Evolutionary conservation across 1,140 invertebrate genomes (phyloP), one percentile per base, ranked within the genome.

Genomic region (Ceratina calcarata): DNA sequence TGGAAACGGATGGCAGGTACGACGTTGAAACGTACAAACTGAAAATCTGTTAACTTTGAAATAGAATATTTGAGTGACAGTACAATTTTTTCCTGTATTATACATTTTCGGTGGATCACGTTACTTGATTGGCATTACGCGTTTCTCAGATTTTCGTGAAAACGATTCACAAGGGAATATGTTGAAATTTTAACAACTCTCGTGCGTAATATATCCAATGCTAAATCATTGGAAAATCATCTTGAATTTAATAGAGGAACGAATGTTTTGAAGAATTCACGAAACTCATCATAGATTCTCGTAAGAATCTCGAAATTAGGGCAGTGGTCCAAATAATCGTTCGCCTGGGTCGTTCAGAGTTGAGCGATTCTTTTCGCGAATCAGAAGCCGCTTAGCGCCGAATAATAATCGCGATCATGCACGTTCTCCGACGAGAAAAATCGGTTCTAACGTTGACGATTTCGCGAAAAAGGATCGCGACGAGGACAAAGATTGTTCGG

Each of bases 381-480:
- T 1, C 15, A 32, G 4, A 10, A 7, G 20, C 15, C 60, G 6
- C 15, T 66, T n/a, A 51, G 37, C 8, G 16, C 64, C 10, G 32
- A 7, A 15, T 24, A 67, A 24, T 53, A 67, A 67, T 53, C 65
- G 45, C 45, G 45, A 67, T 55, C 66, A 8, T 22, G 1, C 49
- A 13, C 55, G n/a, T 16, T n/a, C 70, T 20, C 37, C 57, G 4
- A 24, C 20, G 37, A 45, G 62, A 67, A 57, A 75, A 58, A 75
- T 75, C 62, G 73, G 62, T 71, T 64, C 45, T 64, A 62, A 70
- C 66, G 51, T 64, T 57, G 15, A 27, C 24, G 45, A n/a, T 78
- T 27, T 81, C 45, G 73, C 82, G 82, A 77, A 77, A 82, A 62
- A 60, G 45, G 24, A 51, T 16, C 22, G 58, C 22, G 10, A 51